Evolutionary conservation across 1,140 invertebrate species (phyloP).

Genomic region (Octopus sinensis): DNA sequence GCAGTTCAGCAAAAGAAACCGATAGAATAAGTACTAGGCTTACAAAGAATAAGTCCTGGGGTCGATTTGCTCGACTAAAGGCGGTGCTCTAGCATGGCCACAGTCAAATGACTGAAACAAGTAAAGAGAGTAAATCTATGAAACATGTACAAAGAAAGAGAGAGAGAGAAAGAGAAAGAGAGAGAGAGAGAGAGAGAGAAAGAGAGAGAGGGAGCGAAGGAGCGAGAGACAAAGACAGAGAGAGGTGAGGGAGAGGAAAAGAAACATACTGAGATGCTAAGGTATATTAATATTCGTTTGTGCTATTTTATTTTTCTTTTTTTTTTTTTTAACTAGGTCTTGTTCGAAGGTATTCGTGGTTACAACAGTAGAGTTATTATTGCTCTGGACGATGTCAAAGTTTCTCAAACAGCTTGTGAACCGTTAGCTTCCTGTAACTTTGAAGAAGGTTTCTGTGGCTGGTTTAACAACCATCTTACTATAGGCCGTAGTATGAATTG

Average conservation of each 20-base stretch:
- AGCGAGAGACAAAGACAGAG: background rate
- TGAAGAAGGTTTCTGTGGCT: constrained; percentile 49
- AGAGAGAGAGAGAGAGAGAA: background rate
- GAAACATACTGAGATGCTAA: background rate
- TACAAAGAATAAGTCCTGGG: too few species aligned
- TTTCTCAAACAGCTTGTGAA: constrained; percentile 39
- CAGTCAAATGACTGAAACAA: too few species aligned
- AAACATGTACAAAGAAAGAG: background rate
- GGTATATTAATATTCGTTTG: too few species aligned
- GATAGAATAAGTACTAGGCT: too few species aligned
- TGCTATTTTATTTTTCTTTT: background rate
- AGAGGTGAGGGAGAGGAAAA: background rate
- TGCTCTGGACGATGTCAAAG: constrained; percentile 52
- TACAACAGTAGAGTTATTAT: constrained; percentile 47
- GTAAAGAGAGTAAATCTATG: too few species aligned
- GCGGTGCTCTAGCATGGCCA: too few species aligned
- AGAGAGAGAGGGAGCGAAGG: background rate
- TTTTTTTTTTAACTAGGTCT: constrained; percentile 35
- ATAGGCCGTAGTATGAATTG: background rate
- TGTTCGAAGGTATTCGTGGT: constrained; percentile 46
- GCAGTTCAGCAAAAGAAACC: too few species aligned
- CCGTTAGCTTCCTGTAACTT: constrained; percentile 45
- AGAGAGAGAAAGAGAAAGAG: background rate
- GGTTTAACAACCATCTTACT: constrained; percentile 25
- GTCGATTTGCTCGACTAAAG: too few species aligned